Base-by-base conservation (phyloP, 2,113 vertebrate genomes). In the Propithecus coquereli region DNA sequence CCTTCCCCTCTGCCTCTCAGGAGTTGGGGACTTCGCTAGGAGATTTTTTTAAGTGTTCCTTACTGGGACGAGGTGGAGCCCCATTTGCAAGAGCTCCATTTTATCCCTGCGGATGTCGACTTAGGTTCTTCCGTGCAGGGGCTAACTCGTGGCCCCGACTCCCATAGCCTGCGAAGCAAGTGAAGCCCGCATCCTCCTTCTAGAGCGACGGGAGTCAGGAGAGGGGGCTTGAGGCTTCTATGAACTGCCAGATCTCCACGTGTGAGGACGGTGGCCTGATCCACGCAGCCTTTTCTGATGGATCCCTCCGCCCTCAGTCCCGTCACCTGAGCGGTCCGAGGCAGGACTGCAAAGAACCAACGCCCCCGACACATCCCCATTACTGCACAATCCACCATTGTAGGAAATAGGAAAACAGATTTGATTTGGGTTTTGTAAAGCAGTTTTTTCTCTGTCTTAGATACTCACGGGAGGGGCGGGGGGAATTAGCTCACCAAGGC, bases 1-100 rank as follows among this genome's bases (percentile, higher is more conserved):
- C 94, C 96, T 97, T 73, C 97, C 97, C 84, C 27, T 94, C 97
- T 95, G 97, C 97, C 96, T 97, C 92, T 30, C 63, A 13, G 81
- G 97, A 97, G 97, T 54, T 95, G 92, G 94, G 86, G 91, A 66
- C 97, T 92, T 98, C 37, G 91, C 98, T 91, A 61, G 97, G 95
- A 98, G 92, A 90, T 40, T 66, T 61, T 66, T 88, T 50, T 37
- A 98, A 98, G 98, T 98, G 98, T 98, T 98, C 97, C 98, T 98
- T 98, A 96, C 93, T 32, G 86, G 81, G 79, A 81, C 68, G 9
- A 47, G 57, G 50, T 84, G 50, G 91, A 88, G 63, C 79, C 27
- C 20, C 10, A 1, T 50, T 47, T 23, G 40, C 45, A n/a, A 88
- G 68, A 79, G 82, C 87, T 98, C 85, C 18, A 27, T 93, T 71